These are phyloP conservation scores for Rotaria macrura DNA, from an alignment of 2,888 invertebrate species.

Conservation along the genomic window DNA sequence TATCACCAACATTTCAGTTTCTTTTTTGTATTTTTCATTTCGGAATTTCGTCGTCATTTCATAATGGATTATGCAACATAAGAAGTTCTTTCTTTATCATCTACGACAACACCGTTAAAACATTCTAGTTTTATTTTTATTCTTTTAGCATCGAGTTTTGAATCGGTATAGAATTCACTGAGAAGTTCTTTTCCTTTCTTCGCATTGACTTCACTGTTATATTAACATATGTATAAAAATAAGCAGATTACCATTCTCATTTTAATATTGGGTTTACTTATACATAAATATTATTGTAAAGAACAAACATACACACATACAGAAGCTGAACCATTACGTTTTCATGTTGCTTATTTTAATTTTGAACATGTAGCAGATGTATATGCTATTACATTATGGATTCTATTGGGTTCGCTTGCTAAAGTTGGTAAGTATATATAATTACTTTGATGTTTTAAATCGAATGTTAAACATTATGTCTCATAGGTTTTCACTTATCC, in stretches of 20 bases:
- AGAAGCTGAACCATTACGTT: not conserved
- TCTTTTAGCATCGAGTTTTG: not conserved
- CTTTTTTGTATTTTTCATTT: not conserved
- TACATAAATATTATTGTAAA: conserved; percentile 4
- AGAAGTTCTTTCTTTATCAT: not conserved
- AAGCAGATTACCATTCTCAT: not conserved
- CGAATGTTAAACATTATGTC: too few species aligned
- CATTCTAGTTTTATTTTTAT: not conserved
- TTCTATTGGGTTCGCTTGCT: conserved; percentile 82
- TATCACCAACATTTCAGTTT: not conserved
- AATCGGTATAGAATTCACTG: not conserved
- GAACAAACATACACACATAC: not conserved
- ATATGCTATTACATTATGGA: conserved; percentile 85
- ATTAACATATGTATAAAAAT: not conserved
- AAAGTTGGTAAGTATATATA: conserved; percentile 54
- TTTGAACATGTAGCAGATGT: conserved; percentile 79
- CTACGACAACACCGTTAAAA: not conserved
- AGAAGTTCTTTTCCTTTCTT: not conserved
- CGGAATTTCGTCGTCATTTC: not conserved
- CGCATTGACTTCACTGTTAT: too few species aligned
- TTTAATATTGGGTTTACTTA: not conserved
- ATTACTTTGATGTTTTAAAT: not conserved
- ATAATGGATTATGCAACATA: not conserved
- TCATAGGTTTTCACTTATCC: conserved; percentile 24
- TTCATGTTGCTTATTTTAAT: conserved; percentile 67